These are phyloP conservation scores for Cyrtorhinus lividipennis DNA, from an alignment of 1,140 invertebrate genomes.

Conservation along the genomic window DNA sequence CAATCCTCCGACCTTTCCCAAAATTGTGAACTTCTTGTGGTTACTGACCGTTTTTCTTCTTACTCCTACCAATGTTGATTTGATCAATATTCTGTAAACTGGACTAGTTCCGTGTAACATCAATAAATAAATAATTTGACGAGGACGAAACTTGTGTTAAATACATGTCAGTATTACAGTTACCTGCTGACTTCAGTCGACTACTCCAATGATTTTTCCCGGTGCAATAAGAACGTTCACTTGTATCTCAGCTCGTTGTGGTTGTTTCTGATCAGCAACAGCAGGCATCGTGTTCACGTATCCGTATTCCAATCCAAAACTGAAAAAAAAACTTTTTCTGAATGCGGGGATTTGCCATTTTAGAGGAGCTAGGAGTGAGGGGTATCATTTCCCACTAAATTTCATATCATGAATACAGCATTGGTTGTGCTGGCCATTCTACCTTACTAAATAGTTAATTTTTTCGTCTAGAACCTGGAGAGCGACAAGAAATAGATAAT, in stretches of 20 bases:
- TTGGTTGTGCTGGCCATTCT: background rate
- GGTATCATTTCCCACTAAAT: background rate
- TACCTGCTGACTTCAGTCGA: too few relatives aligned
- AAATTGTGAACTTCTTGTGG: too few relatives aligned
- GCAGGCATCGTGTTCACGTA: slow-evolving; percentile 39
- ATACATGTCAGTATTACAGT: too few relatives aligned
- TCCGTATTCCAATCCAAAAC: slow-evolving; percentile 32
- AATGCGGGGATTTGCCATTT: too few relatives aligned
- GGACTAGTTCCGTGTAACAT: too few relatives aligned
- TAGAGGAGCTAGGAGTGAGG: too few relatives aligned
- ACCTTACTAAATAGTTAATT: background rate
- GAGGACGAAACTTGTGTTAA: too few relatives aligned
- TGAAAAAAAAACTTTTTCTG: background rate
- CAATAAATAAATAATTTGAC: too few relatives aligned
- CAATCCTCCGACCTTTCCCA: too few relatives aligned
- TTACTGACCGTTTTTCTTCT: too few relatives aligned
- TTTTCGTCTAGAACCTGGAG: background rate
- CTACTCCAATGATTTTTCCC: slow-evolving; percentile 32
- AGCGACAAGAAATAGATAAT: background rate
- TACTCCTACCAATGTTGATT: too few relatives aligned
- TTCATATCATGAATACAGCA: background rate
- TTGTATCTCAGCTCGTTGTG: slow-evolving; percentile 42
- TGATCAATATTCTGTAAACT: too few relatives aligned
- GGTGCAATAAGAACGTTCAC: slow-evolving; percentile 39
- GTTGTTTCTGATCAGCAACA: slow-evolving; percentile 41